Base-by-base conservation (phyloP, 1,140 invertebrate species). In the Papilio helenus region DNA sequence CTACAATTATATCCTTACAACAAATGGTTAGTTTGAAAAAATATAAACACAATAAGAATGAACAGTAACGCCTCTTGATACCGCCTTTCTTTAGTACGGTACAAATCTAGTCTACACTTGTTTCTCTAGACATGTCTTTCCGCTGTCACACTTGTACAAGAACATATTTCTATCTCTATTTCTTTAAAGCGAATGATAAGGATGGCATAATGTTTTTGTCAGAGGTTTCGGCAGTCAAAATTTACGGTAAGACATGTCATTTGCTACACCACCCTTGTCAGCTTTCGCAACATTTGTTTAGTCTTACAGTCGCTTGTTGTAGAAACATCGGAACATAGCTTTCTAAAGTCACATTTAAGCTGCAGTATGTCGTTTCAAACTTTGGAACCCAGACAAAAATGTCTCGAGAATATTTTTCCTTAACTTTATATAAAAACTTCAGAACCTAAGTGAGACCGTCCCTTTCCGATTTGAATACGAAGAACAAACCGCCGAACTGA, bases 401-500 rank as follows among this genome's bases (percentile, higher is more conserved):
- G 12, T 34, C 4, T 34, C 61, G 12, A 26, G 10, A 12, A 34
- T 29, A 0, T 12, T 16, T 29, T 29, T 65, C 12, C 18, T 65
- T 23, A 65, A 65, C 29, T 58, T 58, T 10, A 23, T 65, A 65
- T 4, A 65, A 29, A 26, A 65, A 29, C 20, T 26, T 65, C 10
- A 12, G 23, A 34, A 5, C 26, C 29, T 68, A 68, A 68, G 26
- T 68, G 26, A 34, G 10, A 16, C 26, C 2, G 12, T 34, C 26
- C 42, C 39, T 79, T 74, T 65, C 20, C 18, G 23, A 42, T 78
- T 61, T 29, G 34, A 42, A 73, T 61, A 61, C 71, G 61, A 81
- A 79, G 61, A 79, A 44, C 73, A 80, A 46, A 72, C 29, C 34
- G 20, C n/a, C 39, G 23, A 23, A 73, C 44, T 44, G 44, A 23